Evolutionary conservation across 92 coral and sea anemone species (phyloP).

Genomic region (Epizoanthus rinbou): DNA sequence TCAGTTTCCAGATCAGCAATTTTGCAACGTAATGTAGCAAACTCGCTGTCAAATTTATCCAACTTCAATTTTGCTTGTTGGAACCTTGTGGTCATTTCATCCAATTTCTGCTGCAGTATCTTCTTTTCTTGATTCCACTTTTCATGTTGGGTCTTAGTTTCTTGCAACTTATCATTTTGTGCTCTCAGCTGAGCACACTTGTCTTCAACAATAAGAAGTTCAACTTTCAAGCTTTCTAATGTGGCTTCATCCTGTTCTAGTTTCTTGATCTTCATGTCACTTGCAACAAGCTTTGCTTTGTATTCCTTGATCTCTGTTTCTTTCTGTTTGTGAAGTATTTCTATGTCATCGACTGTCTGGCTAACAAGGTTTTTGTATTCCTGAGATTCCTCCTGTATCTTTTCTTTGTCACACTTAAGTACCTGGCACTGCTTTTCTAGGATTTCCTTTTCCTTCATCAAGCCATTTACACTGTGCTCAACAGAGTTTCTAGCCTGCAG

Average conservation of each 20-base stretch:
- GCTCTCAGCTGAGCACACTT: conserved; percentile 58
- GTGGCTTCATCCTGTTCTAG: conserved; percentile 56
- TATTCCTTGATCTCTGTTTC: conserved; percentile 31
- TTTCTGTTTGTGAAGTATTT: conserved; percentile 25
- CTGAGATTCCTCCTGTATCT: conserved; percentile 17
- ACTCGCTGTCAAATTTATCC: conserved; percentile 49
- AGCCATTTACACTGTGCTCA: not conserved
- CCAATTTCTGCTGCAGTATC: conserved; percentile 42
- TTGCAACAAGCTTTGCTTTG: conserved; percentile 22
- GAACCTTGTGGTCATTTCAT: conserved; percentile 54
- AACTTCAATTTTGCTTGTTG: conserved; percentile 44
- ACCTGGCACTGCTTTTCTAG: conserved; percentile 10
- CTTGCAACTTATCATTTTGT: conserved; percentile 50
- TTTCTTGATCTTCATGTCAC: conserved; percentile 36
- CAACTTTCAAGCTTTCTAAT: conserved; percentile 65
- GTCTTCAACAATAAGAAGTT: conserved; percentile 61
- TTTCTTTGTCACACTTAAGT: conserved; percentile 7
- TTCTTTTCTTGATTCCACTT: conserved; percentile 44
- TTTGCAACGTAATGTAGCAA: conserved; percentile 29
- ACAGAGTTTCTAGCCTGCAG: not conserved
- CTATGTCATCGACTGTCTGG: conserved; percentile 47
- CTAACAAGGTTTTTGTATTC: conserved; percentile 39
- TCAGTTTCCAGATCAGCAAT: conserved; percentile 39
- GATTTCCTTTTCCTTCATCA: conserved; percentile 35
- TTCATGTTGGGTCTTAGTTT: conserved; percentile 1